Base-by-base conservation (phyloP, 2,797 vertebrate species). In the Eospalax fontanierii region DNA sequence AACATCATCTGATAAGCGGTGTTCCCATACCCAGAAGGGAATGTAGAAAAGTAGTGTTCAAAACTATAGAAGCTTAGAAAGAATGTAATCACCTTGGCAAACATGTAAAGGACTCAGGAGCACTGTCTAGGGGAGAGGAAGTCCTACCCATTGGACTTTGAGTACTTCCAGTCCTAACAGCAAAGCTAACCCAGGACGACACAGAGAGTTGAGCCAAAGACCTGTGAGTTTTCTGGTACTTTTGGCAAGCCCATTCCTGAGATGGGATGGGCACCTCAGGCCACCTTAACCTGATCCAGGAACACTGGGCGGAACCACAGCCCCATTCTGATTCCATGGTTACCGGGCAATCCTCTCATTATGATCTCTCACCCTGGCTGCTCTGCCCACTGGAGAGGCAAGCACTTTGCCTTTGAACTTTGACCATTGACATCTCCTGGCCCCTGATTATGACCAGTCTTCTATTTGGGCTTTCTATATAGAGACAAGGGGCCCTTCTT, bases 271-370 rank as follows among this genome's bases (percentile, higher is more conserved):
- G 28, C 68, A 28, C 28, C 87, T 65, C 40, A n/a, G 30, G 50
- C 61, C 71, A 54, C 33, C 70, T 87, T 40, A 91, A 35, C 43
- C 43, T 91, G 50, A 74, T 40, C 8, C 12, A 16, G 57, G 76
- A 81, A 87, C 76, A 91, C 92, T 96, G 95, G 21, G 22, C 89
- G 54, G 14, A n/a, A 57, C 16, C 22, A 8, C 6, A 78, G 63
- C n/a, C 40, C 66, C 91, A 65, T 97, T 96, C 96, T 83, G 91
- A 90, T 94, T 95, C 96, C 70, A 9, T 6, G 33, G 9, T 96
- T 88, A 50, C 97, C 66, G 94, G 78, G 97, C 96, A 97, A 96
- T 97, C 65, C 68, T 76, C 74, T 87, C 71, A 94, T 91, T 96
- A 65, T 96, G 89, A 94, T 26, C 22, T 38, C 35, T 54, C 43